Percentiles rank a stretch among this genome's conserved stretches.
Conservation (phyloP, 2,113 vertebrate species). For the Thermophis baileyi region DNA sequence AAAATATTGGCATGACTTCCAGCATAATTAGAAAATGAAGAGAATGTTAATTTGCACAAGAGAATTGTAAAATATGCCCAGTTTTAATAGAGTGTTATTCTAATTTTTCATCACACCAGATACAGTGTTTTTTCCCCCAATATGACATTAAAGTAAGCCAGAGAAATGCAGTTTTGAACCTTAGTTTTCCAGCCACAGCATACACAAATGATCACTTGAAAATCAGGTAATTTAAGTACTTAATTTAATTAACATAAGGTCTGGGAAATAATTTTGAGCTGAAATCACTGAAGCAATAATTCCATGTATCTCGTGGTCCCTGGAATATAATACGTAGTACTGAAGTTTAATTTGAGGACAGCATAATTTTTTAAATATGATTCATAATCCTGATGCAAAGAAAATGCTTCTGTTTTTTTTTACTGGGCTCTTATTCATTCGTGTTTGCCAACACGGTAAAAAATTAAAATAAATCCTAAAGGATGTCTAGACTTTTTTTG, state of each 20-base stretch:
- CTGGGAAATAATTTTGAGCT: background rate
- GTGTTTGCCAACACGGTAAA: conserved; percentile 12
- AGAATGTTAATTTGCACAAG: background rate
- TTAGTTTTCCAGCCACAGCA: background rate
- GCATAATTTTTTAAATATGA: conserved; percentile 10
- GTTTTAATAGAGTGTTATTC: background rate
- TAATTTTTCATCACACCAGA: background rate
- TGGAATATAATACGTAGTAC: conserved; percentile 5
- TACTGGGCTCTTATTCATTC: conserved; percentile 19
- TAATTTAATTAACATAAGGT: conserved; percentile 34
- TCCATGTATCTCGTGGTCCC: background rate
- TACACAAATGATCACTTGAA: background rate
- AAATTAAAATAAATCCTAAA: conserved; percentile 10
- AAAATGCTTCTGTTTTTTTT: background rate
- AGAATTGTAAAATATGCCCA: background rate
- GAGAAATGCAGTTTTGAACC: background rate
- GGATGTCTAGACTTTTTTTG: background rate
- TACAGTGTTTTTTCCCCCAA: background rate
- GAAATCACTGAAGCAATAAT: background rate
- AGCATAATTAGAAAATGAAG: background rate
- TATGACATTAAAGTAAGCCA: background rate
- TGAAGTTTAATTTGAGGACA: conserved; percentile 4
- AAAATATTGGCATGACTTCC: background rate
- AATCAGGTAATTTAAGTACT: conserved; percentile 25
- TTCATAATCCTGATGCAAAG: background rate